phyloP scores from a whole-genome alignment of 92 coral and sea anemone genomes.

The Isaurus tuberculatus region DNA sequence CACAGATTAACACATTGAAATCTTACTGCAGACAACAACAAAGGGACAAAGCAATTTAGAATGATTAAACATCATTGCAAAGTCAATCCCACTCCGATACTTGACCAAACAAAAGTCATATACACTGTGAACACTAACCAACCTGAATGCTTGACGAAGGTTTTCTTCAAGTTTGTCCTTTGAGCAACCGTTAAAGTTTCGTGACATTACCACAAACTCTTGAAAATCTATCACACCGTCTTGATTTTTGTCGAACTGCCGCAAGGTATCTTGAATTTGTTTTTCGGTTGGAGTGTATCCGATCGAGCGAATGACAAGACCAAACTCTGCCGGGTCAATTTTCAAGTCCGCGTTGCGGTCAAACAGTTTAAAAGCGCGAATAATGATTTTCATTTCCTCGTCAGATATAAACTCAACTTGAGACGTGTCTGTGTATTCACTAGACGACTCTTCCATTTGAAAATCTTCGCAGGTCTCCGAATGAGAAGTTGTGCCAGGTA shows the following conservation, averaged over 20 bases:
- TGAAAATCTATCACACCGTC: constrained; percentile 90
- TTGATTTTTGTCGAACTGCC: constrained; percentile 71
- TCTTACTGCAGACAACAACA: not conserved
- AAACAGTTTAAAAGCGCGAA: constrained; percentile 75
- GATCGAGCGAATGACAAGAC: constrained; percentile 75
- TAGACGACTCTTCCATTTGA: constrained; percentile 15
- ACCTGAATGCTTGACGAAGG: constrained; percentile 89
- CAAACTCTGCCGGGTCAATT: constrained; percentile 80
- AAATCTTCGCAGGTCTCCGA: not conserved
- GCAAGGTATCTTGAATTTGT: constrained; percentile 68
- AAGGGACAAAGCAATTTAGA: not conserved
- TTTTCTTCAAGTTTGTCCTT: constrained; percentile 76
- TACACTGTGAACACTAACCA: not conserved
- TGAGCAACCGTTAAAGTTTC: constrained; percentile 74
- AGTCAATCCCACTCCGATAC: too few species aligned
- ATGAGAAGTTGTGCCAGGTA: not conserved
- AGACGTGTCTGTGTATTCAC: not conserved
- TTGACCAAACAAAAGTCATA: not conserved
- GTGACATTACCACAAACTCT: constrained; percentile 84
- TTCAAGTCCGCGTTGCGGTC: constrained; percentile 75
- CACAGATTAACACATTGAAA: not conserved
- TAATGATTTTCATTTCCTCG: constrained; percentile 72
- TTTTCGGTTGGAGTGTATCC: constrained; percentile 78
- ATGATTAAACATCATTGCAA: not conserved
- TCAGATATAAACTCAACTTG: constrained; percentile 39